phyloP scores from a whole-genome alignment of 2,888 invertebrate species.

The Caenorhabditis plicata region DNA sequence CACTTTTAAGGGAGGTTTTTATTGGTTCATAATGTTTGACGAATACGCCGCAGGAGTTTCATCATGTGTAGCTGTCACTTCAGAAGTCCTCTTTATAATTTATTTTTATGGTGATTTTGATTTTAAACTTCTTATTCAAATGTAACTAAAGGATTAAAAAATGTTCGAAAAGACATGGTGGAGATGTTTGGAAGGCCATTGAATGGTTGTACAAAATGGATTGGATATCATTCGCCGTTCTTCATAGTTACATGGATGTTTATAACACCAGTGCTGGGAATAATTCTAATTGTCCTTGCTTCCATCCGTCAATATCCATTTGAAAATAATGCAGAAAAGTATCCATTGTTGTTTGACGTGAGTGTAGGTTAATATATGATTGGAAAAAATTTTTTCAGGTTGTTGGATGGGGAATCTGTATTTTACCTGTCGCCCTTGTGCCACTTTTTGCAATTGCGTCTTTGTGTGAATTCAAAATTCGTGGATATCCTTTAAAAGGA shows the following conservation, averaged over 20 bases:
- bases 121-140: background rate
- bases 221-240: slow-evolving; percentile 40
- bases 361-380: background rate
- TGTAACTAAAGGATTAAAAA: slow-evolving; percentile 16
- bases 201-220: slow-evolving; percentile 6
- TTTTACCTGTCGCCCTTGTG: slow-evolving; percentile 16
- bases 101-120: slow-evolving; percentile 44
- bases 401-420: slow-evolving; percentile 19
- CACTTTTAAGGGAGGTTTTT: slow-evolving; percentile 46
- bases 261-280: slow-evolving; percentile 13
- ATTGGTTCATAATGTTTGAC: slow-evolving; percentile 53
- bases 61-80: slow-evolving; percentile 29
- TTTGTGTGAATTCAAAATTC: slow-evolving; percentile 4
- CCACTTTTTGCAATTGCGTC: slow-evolving; percentile 12
- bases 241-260: slow-evolving; percentile 21
- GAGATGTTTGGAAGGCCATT: slow-evolving; percentile 49
- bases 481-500: too few relatives aligned
- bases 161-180: slow-evolving; percentile 44
- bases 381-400: slow-evolving; percentile 3
- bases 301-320: slow-evolving; percentile 18
- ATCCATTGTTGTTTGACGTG: slow-evolving; percentile 20
- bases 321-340: slow-evolving; percentile 2
- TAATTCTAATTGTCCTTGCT: slow-evolving; percentile 9
- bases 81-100: slow-evolving; percentile 34
- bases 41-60: slow-evolving; percentile 52